Evolutionary conservation across 2,113 vertebrate genomes (phyloP).

Genomic region (Puma concolor): DNA sequence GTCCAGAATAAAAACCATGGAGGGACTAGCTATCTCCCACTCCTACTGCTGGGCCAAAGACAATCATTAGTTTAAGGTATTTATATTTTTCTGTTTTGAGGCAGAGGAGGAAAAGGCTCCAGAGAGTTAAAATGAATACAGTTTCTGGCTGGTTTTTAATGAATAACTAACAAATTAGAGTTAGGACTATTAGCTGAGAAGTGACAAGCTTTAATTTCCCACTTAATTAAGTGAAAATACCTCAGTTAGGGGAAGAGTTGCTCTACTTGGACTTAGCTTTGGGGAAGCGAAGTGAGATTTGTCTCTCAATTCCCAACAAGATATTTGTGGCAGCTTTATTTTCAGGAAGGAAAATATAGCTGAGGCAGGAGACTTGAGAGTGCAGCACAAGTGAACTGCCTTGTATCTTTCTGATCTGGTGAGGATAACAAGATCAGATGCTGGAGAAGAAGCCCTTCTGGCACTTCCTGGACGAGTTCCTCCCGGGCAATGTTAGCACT

Average conservation of each 20-base stretch:
- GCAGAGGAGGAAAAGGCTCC: neutral
- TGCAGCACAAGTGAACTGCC: neutral
- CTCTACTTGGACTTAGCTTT: neutral
- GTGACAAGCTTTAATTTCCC: slow-evolving; percentile 29
- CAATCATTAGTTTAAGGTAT: neutral
- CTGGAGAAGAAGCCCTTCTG: neutral
- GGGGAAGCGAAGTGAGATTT: neutral
- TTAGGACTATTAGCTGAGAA: slow-evolving; percentile 42
- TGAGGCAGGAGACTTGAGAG: neutral
- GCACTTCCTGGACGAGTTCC: neutral
- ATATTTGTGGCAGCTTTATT: neutral
- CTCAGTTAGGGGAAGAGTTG: neutral
- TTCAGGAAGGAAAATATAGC: slow-evolving; percentile 29
- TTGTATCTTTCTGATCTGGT: neutral
- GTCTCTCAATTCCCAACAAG: neutral
- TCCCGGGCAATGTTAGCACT: neutral
- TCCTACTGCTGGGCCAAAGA: neutral
- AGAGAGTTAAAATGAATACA: neutral
- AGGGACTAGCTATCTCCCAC: neutral
- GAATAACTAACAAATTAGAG: neutral
- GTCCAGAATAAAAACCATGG: neutral
- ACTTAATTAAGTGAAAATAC: slow-evolving; percentile 50
- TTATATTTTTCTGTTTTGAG: slow-evolving; percentile 13
- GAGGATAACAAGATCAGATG: neutral
- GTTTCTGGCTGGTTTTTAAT: slow-evolving; percentile 45